Evolutionary conservation across 2,797 vertebrate species (phyloP), one percentile per base, ranked within the genome.

Genomic region (Halcyon badia): DNA sequence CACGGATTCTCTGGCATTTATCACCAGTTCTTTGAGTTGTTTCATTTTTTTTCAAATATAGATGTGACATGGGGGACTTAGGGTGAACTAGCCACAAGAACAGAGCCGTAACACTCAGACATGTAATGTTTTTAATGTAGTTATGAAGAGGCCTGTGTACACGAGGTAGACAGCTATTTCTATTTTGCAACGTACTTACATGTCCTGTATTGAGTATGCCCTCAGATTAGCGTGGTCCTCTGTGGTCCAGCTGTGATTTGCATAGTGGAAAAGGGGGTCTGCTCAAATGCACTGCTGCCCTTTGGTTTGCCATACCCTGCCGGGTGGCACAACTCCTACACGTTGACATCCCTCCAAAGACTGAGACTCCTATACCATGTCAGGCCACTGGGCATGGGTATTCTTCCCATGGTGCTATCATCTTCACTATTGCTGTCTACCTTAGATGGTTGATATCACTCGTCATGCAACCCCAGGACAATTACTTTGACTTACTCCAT

Each of bases 31-130:
- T 81, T 69, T 68, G 19, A 70, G 28, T 22, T 46, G 44, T 46
- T 46, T 22, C 0, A 9, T 69, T 77, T 83, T 56, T 56, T 44
- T 85, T 76, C 17, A 87, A 69, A 35, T 72, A 42, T 6, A 31
- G 3, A 21, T 12, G 6, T 24, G 41, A 7, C 7, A 12, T 22
- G 7, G 13, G 24, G 4, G 11, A 41, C 10, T 57, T 57, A 58
- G 9, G 15, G 22, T 7, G 5, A 75, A 30, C 6, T 46, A 62
- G 3, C 9, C 14, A 7, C 25, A 33, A 37, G 13, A 3, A 60
- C 16, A 52, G 35, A 77, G 9, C 10, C 0, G 0, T 51, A 66
- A 1, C 10, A 10, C 18, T 49, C n/a, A 77, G 24, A 61, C 10
- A 42, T 7, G 28, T n/a, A 18, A 42, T 10, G 6, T 22, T 52